Evolutionary conservation across 2,888 invertebrate genomes (phyloP), one percentile per base, ranked within the genome.

Genomic region (Cantharis rustica): DNA sequence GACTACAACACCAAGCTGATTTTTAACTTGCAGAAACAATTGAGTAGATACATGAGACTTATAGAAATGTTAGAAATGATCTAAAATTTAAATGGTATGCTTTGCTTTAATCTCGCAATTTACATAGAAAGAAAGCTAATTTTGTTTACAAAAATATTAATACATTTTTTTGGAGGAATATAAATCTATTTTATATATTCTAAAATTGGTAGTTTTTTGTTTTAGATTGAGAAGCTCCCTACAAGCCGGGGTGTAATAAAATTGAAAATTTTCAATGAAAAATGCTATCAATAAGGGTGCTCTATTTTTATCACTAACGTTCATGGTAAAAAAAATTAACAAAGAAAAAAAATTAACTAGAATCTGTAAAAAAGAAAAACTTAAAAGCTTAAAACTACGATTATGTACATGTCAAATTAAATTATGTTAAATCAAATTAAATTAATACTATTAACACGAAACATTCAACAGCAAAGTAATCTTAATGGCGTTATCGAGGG

Each of bases 401-500:
- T 47, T 47, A 47, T 47, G 47, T 47, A 76, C 64, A 76, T 69
- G 69, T 72, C 61, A 76, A 76, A 73, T 68, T 70, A 79, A 77
- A 69, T 73, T 74, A 78, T 68, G 64, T 76, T 77, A 79, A 77
- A 75, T 73, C 78, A 77, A 80, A 80, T 79, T 71, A 78, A 75
- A 79, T 76, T 73, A 79, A 78, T 75, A 63, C 77, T 79, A 81
- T 80, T 75, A 82, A 83, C 80, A 81, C 79, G 78, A 79, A 83
- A 82, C 82, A 83, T 79, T 81, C 80, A 81, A 82, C 82, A 82
- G 81, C 82, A 82, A 82, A 82, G 81, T 78, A 77, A 79, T 79
- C 79, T 80, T 76, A 79, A 76, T 78, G 73, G 75, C 74, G 75
- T 73, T 72, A 73, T 72, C 72, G 69, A 73, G 80, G 81, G 79